Evolutionary conservation across 1,140 invertebrate species (phyloP), one percentile per base, ranked within the genome.

Genomic region (Ostrea edulis): DNA sequence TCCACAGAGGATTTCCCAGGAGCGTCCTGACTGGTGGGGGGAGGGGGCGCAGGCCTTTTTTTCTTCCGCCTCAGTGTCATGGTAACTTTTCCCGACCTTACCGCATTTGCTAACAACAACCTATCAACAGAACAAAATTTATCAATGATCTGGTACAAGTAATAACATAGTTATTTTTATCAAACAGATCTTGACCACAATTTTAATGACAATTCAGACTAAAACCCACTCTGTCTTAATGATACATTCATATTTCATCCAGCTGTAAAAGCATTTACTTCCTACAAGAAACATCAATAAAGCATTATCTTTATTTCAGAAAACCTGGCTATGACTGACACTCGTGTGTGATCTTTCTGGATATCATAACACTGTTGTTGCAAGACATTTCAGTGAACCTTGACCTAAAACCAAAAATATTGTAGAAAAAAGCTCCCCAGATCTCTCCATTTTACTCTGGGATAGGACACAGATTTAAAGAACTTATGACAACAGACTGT

Each of bases 61-160:
- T 91, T 89, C 8, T 91, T 86, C 54, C 92, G 86, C n/a, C 92
- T 84, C 58, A 93, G 83, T 12, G 92, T 92, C 89, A 93, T 90
- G 7, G 89, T 89, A 25, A 93, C 90, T 51, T 89, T 86, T 3
- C 92, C 92, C 14, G 90, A 90, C 54, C 87, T 87, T 7, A 92
- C 89, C 3, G 92, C 92, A 82, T 88, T 91, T 35, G 88, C 65
- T 22, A 93, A 85, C 8, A 93, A 83, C 25, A 91, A 35, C 84
- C 92, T 93, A 90, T 52, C 89, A 90, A 89, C 51, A 83, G 25
- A 14, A 29, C 11, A 35, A n/a, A 20, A 55, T 62, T 62, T 62
- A 62, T 62, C 68, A 77, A 2, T 44, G 35, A 44, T 29, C 68
- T 77, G 25, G 68, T 14, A 77, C 68, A 22, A 29, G 29, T 14